phyloP scores from a whole-genome alignment of 2,888 invertebrate genomes.

The Lamellibrachia satsuma region DNA sequence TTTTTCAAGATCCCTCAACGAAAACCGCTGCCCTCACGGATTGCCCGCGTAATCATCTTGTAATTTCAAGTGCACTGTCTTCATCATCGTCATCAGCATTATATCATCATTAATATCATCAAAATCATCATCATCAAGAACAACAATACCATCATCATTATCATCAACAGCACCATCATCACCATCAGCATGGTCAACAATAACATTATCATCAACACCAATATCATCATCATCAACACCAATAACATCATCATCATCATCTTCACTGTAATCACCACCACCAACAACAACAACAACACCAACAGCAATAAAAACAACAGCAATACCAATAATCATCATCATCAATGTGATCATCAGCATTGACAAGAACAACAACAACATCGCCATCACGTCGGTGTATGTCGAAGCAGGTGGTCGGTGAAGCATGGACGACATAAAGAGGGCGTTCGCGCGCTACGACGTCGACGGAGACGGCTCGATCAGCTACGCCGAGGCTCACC shows the following conservation, averaged over 20 bases:
- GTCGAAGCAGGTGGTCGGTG: neutral
- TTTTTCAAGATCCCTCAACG: neutral
- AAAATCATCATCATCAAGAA: too few species aligned
- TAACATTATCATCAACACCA: neutral
- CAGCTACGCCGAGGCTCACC: slow-evolving; percentile 35
- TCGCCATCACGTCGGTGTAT: neutral
- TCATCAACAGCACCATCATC: neutral
- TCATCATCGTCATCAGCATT: too few species aligned
- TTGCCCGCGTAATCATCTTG: neutral
- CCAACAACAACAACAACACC: neutral
- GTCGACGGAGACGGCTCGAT: slow-evolving; percentile 36
- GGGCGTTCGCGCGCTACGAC: slow-evolving; percentile 35
- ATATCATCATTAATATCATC: too few species aligned
- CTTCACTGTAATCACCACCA: too few species aligned
- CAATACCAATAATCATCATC: neutral
- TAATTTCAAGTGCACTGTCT: neutral
- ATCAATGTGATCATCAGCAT: neutral
- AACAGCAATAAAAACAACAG: neutral
- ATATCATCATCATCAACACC: too few species aligned
- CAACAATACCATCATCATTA: too few species aligned
- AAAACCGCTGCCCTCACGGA: neutral
- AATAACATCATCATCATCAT: neutral
- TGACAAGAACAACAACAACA: neutral
- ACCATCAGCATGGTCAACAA: too few species aligned
- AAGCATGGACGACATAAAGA: slow-evolving; percentile 34